Evolutionary conservation across 2,113 vertebrate species (phyloP), one percentile per base, ranked within the genome.

Genomic region (Thinocorus orbignyianus): DNA sequence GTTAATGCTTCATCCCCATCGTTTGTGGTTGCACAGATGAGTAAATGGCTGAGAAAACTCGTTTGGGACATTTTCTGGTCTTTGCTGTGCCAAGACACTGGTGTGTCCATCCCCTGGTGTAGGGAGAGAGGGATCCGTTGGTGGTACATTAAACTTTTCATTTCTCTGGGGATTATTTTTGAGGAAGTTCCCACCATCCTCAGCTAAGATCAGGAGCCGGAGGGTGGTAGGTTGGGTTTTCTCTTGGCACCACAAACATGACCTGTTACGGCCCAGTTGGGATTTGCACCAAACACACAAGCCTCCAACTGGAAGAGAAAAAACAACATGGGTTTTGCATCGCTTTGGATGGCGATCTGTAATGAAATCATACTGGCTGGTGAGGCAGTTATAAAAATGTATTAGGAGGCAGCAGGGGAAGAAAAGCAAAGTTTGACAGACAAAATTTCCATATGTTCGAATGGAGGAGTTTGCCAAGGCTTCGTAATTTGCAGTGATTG

Each of bases 401-500:
- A 78, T 94, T 96, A 95, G 78, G 70, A 93, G 91, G 89, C 95
- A 97, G 90, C 18, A 51, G 93, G 82, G 25, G 82, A 74, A 88
- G 95, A 92, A 92, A 97, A 92, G 77, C 94, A 90, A 89, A 95
- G 58, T 93, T 96, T 83, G 86, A 93, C 83, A 96, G 94, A 94
- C 82, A 88, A 31, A 81, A 93, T 97, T 93, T 92, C 90, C 66
- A 91, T 97, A 79, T 96, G 89, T 85, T 97, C 13, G 0, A 57
- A 13, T 25, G 55, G 65, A 93, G 78, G 65, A 86, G 48, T 81
- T 94, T 98, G 96, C 92, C 96, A 97, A 93, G 68, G 52, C 95
- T 95, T 86, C 84, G 22, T 93, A 70, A 95, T 90, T 95, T 97
- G 88, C 77, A 46, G 60, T 88, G 82, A 91, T 92, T 97, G 93